Base-by-base conservation (phyloP, 2,888 invertebrate species). In the Agrochola macilenta region DNA sequence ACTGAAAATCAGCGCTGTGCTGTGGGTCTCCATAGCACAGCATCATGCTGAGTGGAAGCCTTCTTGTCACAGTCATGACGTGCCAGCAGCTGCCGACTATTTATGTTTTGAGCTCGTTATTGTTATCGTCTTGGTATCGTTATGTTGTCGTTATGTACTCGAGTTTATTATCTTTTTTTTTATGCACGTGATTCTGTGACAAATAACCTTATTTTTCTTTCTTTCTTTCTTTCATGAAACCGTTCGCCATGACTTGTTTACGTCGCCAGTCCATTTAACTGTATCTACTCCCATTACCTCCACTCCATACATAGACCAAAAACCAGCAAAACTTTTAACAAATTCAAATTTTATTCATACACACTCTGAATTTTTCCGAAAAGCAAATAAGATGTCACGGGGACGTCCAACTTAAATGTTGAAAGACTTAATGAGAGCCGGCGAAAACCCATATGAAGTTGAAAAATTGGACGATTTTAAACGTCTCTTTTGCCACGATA, bases 321-420 rank as follows among this genome's bases (percentile, higher is more conserved):
- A 0, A 17, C 9, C 17, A 74, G 17, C 17, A 17, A 35, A 83
- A 80, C 60, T 78, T 78, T 69, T 49, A 83, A 79, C 5, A 26
- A 20, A 81, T 79, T 79, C 65, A 70, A 83, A 79, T 66, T 78
- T 68, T 80, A 80, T 80, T 80, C 74, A 84, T 74, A 69, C 43
- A 63, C 66, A 12, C 1, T 68, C 11, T 0, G 35, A 7, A 8
- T 81, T 69, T 64, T 58, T 66, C 49, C 5, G n/a, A 46, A 66
- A 77, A 77, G 63, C 39, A 82, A 73, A 79, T 57, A 70, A 70
- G 60, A 66, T 43, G 57, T 54, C 46, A 69, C 30, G 30, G 20
- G 49, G 20, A 58, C 26, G 70, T 74, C 49, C 52, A 68, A 79
- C 83, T 70, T 86, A 46, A 76, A 79, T 83, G 64, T 79, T 69